These are phyloP conservation scores for Ophiothrix spiculata DNA, from an alignment of 35 echinoderm and acorn worm species.

Conservation along the genomic window DNA sequence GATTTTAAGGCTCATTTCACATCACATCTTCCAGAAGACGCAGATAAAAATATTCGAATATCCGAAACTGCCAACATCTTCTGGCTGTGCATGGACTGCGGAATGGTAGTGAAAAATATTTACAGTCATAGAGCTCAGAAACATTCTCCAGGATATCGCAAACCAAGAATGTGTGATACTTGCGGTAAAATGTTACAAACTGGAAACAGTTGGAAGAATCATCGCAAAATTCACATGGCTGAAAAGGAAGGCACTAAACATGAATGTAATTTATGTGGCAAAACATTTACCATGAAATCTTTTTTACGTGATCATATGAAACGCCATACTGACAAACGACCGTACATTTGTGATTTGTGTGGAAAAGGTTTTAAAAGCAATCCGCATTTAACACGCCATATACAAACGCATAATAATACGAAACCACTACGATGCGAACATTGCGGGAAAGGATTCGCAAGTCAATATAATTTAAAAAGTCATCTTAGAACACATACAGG, in stretches of 20 bases:
- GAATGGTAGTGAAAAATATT: not conserved
- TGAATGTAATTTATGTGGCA: conserved; percentile 40
- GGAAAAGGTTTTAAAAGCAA: conserved; percentile 19
- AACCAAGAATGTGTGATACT: not conserved
- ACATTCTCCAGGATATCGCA: not conserved
- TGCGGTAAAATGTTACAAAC: not conserved
- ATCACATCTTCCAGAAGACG: not conserved
- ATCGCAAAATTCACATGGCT: not conserved
- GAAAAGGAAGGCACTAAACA: not conserved
- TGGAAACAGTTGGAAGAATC: not conserved
- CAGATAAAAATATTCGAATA: not conserved
- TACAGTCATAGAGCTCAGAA: not conserved
- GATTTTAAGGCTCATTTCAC: not conserved
- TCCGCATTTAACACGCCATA: conserved; percentile 24
- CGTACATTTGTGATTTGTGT: conserved; percentile 34
- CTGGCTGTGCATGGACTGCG: not conserved
- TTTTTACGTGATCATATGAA: conserved; percentile 27
- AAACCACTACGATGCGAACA: conserved; percentile 39
- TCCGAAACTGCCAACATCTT: not conserved
- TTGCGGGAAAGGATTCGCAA: conserved; percentile 42
- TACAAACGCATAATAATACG: conserved; percentile 16
- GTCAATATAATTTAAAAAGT: conserved; percentile 28
- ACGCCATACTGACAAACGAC: conserved; percentile 25
- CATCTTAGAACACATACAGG: conserved; percentile 66
- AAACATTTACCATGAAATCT: conserved; percentile 21